Conservation (phyloP, 2,888 invertebrate species). For the Neoitamus cyanurus region DNA sequence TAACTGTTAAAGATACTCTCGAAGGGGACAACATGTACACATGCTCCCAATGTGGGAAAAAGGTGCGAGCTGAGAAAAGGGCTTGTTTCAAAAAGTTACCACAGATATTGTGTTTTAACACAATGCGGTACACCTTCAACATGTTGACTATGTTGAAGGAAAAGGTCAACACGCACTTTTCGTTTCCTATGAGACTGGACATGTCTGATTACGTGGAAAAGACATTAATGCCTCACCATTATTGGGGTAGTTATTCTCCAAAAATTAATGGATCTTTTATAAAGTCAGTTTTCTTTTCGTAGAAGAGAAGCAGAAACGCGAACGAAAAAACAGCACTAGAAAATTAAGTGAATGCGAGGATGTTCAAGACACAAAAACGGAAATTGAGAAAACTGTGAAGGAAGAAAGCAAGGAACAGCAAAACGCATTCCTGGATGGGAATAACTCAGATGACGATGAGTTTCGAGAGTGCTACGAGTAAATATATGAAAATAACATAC, state of each 20-base stretch:
- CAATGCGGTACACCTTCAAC: slow-evolving; percentile 97
- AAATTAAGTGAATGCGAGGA: slow-evolving; percentile 53
- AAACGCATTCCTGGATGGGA: slow-evolving; percentile 51
- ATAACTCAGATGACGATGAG: slow-evolving; percentile 65
- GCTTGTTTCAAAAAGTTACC: slow-evolving; percentile 95
- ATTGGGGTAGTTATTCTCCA: slow-evolving; percentile 71
- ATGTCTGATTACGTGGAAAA: slow-evolving; percentile 97
- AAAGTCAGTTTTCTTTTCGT: slow-evolving; percentile 55
- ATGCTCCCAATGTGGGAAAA: slow-evolving; percentile 93
- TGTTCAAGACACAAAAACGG: slow-evolving; percentile 55
- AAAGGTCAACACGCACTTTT: slow-evolving; percentile 97
- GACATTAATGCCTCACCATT: slow-evolving; percentile 89
- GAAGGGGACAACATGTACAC: slow-evolving; percentile 99
- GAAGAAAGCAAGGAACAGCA: slow-evolving; percentile 49
- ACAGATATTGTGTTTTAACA: slow-evolving; percentile 93
- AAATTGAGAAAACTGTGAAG: slow-evolving; percentile 53
- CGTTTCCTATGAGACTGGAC: slow-evolving; percentile 91
- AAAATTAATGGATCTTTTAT: neutral
- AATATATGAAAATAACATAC: slow-evolving; percentile 59
- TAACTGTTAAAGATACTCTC: slow-evolving; percentile 95
- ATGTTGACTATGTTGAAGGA: slow-evolving; percentile 98
- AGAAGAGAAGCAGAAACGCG: slow-evolving; percentile 73
- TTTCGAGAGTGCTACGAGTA: slow-evolving; percentile 81
- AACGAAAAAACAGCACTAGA: slow-evolving; percentile 52
- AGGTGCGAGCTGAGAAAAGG: slow-evolving; percentile 94